Conservation (phyloP, 2,797 vertebrate genomes). For the Coccyzus lansbergi region DNA sequence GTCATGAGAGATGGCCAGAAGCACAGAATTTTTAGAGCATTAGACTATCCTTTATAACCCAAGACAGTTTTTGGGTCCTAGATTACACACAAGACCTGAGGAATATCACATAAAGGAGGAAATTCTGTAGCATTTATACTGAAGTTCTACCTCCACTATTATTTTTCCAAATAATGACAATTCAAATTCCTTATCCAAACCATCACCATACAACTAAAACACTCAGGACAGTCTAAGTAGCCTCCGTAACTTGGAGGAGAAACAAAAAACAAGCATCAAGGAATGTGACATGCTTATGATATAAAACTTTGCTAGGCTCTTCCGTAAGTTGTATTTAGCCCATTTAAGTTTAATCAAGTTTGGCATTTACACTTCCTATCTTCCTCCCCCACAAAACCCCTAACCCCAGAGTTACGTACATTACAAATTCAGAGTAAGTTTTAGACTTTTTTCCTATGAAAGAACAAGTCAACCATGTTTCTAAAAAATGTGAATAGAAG, state of each 20-base stretch:
- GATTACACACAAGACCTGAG: neutral
- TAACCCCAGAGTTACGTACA: neutral
- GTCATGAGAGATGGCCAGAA: neutral
- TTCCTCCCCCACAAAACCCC: neutral
- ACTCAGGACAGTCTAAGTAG: neutral
- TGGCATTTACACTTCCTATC: neutral
- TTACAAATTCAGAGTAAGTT: neutral
- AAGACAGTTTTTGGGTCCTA: neutral
- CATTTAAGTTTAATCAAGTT: neutral
- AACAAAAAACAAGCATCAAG: neutral
- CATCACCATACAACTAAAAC: neutral
- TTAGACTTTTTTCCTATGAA: neutral
- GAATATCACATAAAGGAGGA: neutral
- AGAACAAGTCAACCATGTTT: neutral
- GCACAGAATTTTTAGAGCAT: fast-evolving
- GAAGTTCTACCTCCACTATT: neutral
- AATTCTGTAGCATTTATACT: neutral
- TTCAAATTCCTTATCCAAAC: neutral
- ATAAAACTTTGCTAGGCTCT: neutral
- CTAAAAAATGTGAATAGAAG: fast-evolving
- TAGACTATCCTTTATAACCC: neutral
- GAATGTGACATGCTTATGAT: neutral
- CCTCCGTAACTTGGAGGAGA: neutral
- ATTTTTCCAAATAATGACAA: neutral
- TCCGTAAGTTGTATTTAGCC: neutral